phyloP scores from a whole-genome alignment of 1,140 invertebrate species.

The Zaprionus taronus region DNA sequence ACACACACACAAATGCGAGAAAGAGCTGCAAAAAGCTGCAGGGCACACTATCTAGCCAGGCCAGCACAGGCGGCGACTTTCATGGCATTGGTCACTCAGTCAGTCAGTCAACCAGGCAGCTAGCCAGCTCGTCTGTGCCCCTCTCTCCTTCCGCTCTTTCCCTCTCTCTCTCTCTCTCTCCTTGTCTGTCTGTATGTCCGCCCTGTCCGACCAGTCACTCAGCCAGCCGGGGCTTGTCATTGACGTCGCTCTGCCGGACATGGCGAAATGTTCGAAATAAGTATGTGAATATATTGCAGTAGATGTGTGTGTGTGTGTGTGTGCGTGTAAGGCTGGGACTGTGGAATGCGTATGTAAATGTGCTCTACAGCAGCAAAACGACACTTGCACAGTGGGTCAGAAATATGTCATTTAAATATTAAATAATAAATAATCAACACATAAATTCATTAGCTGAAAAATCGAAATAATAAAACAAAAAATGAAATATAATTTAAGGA shows the following conservation, averaged over 20 bases:
- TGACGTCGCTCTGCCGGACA: slow-evolving; percentile 68
- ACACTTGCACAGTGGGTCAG: slow-evolving; percentile 51
- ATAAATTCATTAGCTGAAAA: neutral
- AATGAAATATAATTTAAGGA: neutral
- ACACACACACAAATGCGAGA: slow-evolving; percentile 36
- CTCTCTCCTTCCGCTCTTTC: neutral
- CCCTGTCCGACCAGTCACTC: slow-evolving; percentile 40
- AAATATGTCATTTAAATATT: neutral
- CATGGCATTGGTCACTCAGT: slow-evolving; percentile 60
- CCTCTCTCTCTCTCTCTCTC: neutral
- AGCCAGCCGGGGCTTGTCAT: slow-evolving; percentile 64
- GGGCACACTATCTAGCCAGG: slow-evolving; percentile 73
- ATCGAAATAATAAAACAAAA: neutral
- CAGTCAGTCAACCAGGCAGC: slow-evolving; percentile 40
- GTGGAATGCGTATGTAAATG: slow-evolving; percentile 67
- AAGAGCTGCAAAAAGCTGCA: slow-evolving; percentile 55
- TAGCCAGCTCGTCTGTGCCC: slow-evolving; percentile 6
- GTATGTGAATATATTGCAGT: slow-evolving; percentile 55
- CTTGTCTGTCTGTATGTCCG: slow-evolving; percentile 1
- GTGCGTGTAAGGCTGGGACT: slow-evolving; percentile 25
- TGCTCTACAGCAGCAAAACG: slow-evolving; percentile 42
- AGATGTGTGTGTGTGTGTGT: slow-evolving; percentile 29
- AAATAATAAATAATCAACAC: neutral
- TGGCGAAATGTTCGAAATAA: slow-evolving; percentile 80
- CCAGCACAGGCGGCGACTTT: slow-evolving; percentile 63